Conservation (phyloP, 2,113 vertebrate genomes). For the Tragelaphus imberbis region DNA sequence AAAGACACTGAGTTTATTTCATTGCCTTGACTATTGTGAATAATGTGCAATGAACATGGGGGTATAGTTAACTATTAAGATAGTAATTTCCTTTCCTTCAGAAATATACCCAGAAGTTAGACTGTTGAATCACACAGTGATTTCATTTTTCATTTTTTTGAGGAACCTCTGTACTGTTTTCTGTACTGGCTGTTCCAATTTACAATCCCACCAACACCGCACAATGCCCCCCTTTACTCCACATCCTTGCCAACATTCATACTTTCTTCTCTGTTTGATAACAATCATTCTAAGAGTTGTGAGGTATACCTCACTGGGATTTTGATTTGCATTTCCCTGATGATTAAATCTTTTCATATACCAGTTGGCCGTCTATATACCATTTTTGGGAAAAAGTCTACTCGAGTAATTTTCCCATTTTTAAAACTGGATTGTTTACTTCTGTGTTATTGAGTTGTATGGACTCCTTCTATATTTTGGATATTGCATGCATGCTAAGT, state of each 20-base stretch:
- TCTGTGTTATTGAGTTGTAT: neutral
- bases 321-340: neutral
- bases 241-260: neutral
- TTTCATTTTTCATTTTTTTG: neutral
- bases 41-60: neutral
- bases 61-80: neutral
- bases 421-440: neutral
- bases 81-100: neutral
- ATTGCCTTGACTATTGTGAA: neutral
- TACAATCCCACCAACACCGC: neutral
- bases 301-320: neutral
- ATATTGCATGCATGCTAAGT: neutral
- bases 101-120: neutral
- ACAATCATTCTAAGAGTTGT: neutral
- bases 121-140: neutral
- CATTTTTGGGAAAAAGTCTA: neutral
- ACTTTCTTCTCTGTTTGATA: neutral
- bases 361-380: neutral
- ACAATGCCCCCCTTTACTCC: neutral
- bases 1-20: neutral
- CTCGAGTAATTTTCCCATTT: neutral
- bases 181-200: neutral
- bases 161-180: neutral
- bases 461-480: neutral
- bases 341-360: neutral